Conservation (phyloP, 2,113 vertebrate genomes). For the Amblyopsis rosae region DNA sequence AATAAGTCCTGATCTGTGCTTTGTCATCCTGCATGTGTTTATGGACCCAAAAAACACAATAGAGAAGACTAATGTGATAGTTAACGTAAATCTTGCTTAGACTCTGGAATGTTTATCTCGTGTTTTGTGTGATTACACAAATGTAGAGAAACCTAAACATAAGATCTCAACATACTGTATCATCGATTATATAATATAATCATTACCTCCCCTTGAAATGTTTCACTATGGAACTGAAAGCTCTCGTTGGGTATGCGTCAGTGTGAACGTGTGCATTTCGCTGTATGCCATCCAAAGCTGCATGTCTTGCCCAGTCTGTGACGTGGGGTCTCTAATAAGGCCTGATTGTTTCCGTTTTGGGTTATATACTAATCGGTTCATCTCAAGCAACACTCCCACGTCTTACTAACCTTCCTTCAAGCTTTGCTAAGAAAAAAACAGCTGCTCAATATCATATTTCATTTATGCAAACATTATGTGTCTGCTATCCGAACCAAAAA, state of each 20-base stretch:
- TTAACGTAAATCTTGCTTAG: neutral
- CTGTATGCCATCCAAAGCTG: conserved; percentile 30
- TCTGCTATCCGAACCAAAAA: too few relatives aligned
- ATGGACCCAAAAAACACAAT: conserved; percentile 1
- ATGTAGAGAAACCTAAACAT: neutral
- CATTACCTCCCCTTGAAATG: neutral
- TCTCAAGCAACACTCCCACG: conserved; percentile 24
- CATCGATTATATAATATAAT: neutral
- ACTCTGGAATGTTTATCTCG: neutral
- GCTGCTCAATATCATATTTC: neutral
- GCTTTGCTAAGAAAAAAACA: conserved; percentile 10
- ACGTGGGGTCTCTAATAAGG: conserved; percentile 68
- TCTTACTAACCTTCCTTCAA: neutral
- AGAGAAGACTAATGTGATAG: neutral
- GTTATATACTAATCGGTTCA: conserved; percentile 65
- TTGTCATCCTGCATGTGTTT: conserved; percentile 29
- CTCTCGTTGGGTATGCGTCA: neutral
- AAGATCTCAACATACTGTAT: neutral
- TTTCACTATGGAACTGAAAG: neutral
- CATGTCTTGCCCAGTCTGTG: conserved; percentile 56
- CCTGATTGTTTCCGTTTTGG: conserved; percentile 67
- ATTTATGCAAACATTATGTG: too few relatives aligned
- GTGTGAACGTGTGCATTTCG: conserved; percentile 50
- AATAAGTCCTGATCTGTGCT: conserved; percentile 40
- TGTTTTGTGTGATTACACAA: neutral